Evolutionary conservation across 2,113 vertebrate species (phyloP).

Genomic region (Bostrychus sinensis): DNA sequence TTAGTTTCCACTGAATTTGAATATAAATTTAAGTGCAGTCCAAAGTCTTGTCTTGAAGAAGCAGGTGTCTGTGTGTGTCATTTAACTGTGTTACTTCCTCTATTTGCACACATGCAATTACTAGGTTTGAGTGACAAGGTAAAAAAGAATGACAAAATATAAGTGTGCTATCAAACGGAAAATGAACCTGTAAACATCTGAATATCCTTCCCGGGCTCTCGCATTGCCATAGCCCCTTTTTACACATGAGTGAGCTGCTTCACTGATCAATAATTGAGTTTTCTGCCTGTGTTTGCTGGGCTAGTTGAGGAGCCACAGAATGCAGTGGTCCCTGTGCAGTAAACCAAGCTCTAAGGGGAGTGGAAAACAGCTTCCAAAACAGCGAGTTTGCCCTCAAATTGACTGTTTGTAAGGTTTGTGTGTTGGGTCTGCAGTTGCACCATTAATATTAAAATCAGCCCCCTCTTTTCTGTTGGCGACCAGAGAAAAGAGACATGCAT

Average conservation of each 20-base stretch:
- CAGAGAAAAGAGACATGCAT: conserved; percentile 74
- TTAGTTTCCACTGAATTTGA: conserved; percentile 1
- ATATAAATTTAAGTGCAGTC: neutral
- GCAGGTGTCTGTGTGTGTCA: neutral
- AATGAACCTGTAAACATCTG: conserved; percentile 33
- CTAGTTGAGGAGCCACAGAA: conserved; percentile 54
- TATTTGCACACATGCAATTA: conserved; percentile 12
- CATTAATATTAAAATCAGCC: conserved; percentile 76
- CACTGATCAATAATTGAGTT: conserved; percentile 73
- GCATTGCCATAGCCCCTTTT: conserved; percentile 41
- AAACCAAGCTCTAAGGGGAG: conserved; percentile 56
- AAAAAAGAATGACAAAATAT: conserved; percentile 21
- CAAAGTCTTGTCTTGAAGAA: neutral
- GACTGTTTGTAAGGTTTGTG: conserved; percentile 64
- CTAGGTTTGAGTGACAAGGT: conserved; percentile 10
- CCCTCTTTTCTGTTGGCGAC: conserved; percentile 54
- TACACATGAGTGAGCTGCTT: conserved; percentile 60
- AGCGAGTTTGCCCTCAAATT: conserved; percentile 67
- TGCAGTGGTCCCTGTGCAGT: conserved; percentile 42
- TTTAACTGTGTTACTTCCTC: conserved; percentile 4
- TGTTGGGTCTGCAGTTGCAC: conserved; percentile 60
- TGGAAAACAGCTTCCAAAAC: conserved; percentile 58
- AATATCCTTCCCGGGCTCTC: conserved; percentile 27
- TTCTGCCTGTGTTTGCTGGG: conserved; percentile 53
- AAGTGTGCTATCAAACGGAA: conserved; percentile 22